These are phyloP conservation scores for Drosophila paucipuncta DNA, from an alignment of 2,888 invertebrate species.

Conservation along the genomic window DNA sequence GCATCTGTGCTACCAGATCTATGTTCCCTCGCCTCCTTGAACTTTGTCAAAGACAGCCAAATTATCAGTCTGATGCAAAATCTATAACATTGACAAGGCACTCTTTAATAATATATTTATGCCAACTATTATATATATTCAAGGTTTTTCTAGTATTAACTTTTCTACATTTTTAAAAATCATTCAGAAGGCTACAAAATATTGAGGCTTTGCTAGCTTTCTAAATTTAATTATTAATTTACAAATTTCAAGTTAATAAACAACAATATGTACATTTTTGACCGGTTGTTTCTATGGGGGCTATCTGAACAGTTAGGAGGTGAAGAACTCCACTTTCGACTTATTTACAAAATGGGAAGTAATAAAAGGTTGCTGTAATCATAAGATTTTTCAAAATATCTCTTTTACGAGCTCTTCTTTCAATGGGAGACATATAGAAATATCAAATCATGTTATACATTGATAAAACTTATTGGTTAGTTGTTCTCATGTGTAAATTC, in stretches of 20 bases:
- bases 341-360: not conserved
- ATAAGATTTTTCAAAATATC: not conserved
- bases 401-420: not conserved
- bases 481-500: not conserved
- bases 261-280: not conserved
- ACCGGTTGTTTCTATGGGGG: conserved; percentile 5
- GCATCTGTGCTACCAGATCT: not conserved
- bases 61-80: not conserved
- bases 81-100: not conserved
- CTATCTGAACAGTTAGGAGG: not conserved
- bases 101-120: not conserved
- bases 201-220: not conserved
- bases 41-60: not conserved
- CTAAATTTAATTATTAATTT: not conserved
- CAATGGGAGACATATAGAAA: not conserved
- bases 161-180: not conserved
- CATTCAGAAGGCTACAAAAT: not conserved
- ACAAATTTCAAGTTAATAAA: conserved; percentile 1
- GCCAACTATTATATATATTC: not conserved
- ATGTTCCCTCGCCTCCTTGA: not conserved
- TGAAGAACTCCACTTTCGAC: not conserved
- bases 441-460: not conserved
- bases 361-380: not conserved
- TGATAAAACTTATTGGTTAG: not conserved
- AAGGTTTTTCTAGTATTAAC: not conserved